Conservation (phyloP, 2,797 vertebrate genomes). For the Scleropages formosus region DNA sequence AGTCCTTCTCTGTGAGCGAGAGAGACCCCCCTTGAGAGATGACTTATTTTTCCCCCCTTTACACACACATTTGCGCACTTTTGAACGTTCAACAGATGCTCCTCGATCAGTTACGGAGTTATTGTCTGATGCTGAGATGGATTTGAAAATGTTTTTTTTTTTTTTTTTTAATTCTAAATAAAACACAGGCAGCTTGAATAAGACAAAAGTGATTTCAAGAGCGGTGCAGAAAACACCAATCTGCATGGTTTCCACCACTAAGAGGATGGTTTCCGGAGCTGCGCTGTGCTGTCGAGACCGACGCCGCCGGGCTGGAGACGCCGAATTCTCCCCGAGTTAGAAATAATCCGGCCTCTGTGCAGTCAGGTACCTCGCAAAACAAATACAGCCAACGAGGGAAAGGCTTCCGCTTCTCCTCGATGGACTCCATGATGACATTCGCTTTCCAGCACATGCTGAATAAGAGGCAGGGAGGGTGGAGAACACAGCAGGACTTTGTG, state of each 20-base stretch:
- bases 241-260: conserved; percentile 4
- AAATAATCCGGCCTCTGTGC: conserved; percentile 36
- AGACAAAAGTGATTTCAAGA: not conserved
- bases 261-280: too few relatives aligned
- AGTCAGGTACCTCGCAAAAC: conserved; percentile 40
- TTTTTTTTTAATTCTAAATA: too few relatives aligned
- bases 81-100: too few relatives aligned
- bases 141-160: too few relatives aligned
- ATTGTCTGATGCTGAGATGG: too few relatives aligned
- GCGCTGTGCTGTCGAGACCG: conserved; percentile 39
- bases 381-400: conserved; percentile 40
- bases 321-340: not conserved
- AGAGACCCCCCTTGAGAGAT: too few relatives aligned
- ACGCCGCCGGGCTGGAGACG: conserved; percentile 35
- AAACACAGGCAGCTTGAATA: not conserved
- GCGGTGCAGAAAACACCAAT: not conserved
- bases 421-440: conserved; percentile 42
- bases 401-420: conserved; percentile 32
- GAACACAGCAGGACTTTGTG: conserved; percentile 19
- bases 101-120: too few relatives aligned
- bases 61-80: too few relatives aligned
- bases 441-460: conserved; percentile 34
- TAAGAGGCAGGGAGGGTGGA: conserved; percentile 5
- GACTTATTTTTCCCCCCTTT: too few relatives aligned
- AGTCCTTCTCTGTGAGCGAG: too few relatives aligned